phyloP scores from a whole-genome alignment of 1,140 invertebrate species.

The Drosophila kepulauana region DNA sequence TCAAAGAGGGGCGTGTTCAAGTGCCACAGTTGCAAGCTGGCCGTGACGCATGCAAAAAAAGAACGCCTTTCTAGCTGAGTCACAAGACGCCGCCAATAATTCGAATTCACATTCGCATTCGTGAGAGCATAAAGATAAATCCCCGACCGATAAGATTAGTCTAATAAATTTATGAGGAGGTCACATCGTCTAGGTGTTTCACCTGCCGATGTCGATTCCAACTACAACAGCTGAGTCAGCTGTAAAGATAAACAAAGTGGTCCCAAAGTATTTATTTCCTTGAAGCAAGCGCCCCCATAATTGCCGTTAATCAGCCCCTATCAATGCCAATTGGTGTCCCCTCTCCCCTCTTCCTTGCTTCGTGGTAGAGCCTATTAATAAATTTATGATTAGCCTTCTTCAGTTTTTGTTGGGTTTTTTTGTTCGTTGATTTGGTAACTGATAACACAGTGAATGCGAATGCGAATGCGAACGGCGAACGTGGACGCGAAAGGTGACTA shows the following conservation, averaged over 20 bases:
- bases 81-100: conserved; percentile 24
- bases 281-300: conserved; percentile 15
- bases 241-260: conserved; percentile 15
- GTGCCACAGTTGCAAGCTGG: conserved; percentile 36
- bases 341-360: too few relatives aligned
- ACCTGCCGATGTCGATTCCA: conserved; percentile 5
- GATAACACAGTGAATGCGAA: conserved; percentile 8
- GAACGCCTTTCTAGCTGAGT: conserved; percentile 40
- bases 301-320: conserved; percentile 31
- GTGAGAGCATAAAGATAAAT: conserved; percentile 42
- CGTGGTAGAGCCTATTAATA: conserved; percentile 5
- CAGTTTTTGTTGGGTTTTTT: not conserved
- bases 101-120: not conserved
- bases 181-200: not conserved
- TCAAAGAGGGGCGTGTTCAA: conserved; percentile 43
- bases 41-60: conserved; percentile 5
- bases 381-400: conserved; percentile 26
- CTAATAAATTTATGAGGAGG: conserved; percentile 20
- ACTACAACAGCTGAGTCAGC: not conserved
- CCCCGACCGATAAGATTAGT: conserved; percentile 1
- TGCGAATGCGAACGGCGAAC: not conserved
- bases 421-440: conserved; percentile 12
- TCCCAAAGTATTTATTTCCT: conserved; percentile 2
- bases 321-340: conserved; percentile 28
- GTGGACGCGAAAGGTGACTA: conserved; percentile 20